Evolutionary conservation across 1,140 invertebrate genomes (phyloP), one percentile per base, ranked within the genome.

Genomic region (Goniozus legneri): DNA sequence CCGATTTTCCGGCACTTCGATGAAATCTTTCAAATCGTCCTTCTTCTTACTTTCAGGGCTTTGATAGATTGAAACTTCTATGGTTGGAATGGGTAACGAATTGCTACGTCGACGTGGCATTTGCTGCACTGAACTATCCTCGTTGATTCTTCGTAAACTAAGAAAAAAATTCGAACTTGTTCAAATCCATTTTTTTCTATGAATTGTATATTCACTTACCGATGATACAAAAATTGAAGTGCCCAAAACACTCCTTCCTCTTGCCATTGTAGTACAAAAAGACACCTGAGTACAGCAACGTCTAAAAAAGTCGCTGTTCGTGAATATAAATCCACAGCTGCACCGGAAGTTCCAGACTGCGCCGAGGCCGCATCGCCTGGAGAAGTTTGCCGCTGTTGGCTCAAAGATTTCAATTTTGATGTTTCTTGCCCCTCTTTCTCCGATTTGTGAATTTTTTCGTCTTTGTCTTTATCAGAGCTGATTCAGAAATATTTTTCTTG

Each of bases 221-320:
- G 84, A 62, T 92, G 89, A 55, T 91, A 89, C 33, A 95, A 76
- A 75, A 88, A 99, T 68, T 94, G 88, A n/a, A 98, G 72, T 19
- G 92, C 93, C 97, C 97, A 99, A 76, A 89, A 92, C 19, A 98
- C 86, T 1, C 97, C 97, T 74, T 98, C 95, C 71, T 98, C 95
- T 61, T 91, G 86, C 97, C 97, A 99, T 64, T 97, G 92, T 0
- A 90, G 83, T 47, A 96, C 89, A 71, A 98, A 97, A n/a, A 99
- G 80, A 74, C 95, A 98, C 40, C 95, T 81, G 16, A 99, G 68
- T 3, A 97, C 93, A 10, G 94, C 92, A 8, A 99, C 91, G 74
- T 99, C 97, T 18, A 99, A 69, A 67, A 95, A 97, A 24, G 93
- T 97, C 1, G 97, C 94, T 16, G 91, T 84, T n/a, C 84, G 81